A percentile compares a stretch with the other conserved stretches of the same genome.
Evolutionary conservation across 1,140 invertebrate genomes (phyloP).

Genomic region (Drosophila kurseongensis): DNA sequence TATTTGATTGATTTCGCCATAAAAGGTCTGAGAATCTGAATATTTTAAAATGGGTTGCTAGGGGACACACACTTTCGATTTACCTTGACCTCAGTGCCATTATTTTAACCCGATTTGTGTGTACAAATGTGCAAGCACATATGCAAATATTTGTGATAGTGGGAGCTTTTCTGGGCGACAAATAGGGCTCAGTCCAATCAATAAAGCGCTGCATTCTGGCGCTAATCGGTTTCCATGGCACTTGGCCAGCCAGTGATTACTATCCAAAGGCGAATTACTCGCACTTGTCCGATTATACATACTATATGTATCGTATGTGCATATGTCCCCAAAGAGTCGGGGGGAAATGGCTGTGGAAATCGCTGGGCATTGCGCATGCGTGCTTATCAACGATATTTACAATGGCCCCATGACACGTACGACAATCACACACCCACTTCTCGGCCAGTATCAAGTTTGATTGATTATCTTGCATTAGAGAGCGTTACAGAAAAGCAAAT

Average conservation of each 20-base stretch:
- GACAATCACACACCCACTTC: background rate
- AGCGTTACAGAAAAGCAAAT: background rate
- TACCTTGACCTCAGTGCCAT: background rate
- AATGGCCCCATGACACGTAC: slow-evolving; percentile 2
- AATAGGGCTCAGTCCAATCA: slow-evolving; percentile 13
- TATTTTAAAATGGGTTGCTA: background rate
- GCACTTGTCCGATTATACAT: slow-evolving; percentile 22
- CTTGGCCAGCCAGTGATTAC: slow-evolving; percentile 22
- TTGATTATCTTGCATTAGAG: slow-evolving; percentile 11
- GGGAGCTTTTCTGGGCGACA: background rate
- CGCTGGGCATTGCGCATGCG: slow-evolving; percentile 6
- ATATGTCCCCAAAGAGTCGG: background rate
- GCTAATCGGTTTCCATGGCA: slow-evolving; percentile 27
- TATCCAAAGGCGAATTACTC: slow-evolving; percentile 22
- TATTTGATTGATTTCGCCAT: background rate
- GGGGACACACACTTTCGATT: background rate
- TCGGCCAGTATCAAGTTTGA: slow-evolving; percentile 4
- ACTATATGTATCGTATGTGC: background rate
- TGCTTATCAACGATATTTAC: slow-evolving; percentile 10
- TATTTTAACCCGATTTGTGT: slow-evolving; percentile 1
- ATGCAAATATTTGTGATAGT: slow-evolving; percentile 9
- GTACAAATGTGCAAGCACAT: background rate
- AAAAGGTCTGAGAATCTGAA: background rate
- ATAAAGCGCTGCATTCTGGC: slow-evolving; percentile 23
- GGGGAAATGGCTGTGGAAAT: background rate